phyloP scores from a whole-genome alignment of 2,113 vertebrate species.

The Jaculus jaculus region DNA sequence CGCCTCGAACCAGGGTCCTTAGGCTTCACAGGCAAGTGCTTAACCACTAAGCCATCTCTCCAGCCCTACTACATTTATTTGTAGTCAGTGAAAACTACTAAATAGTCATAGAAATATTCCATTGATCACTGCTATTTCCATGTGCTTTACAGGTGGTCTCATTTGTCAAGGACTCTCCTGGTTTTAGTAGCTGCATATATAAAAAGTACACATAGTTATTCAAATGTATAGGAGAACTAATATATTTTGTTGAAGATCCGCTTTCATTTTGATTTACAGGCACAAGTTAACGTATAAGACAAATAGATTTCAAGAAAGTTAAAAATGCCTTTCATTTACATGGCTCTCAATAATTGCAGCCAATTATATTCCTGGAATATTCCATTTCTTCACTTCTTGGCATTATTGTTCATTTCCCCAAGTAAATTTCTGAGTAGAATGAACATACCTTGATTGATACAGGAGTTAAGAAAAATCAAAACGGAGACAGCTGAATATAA shows the following conservation, averaged over 20 bases:
- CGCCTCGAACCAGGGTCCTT: too few relatives aligned
- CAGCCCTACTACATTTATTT: too few relatives aligned
- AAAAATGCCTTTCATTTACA: conserved; percentile 23
- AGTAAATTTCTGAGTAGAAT: conserved; percentile 54
- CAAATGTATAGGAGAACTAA: background rate
- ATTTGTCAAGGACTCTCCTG: conserved; percentile 10
- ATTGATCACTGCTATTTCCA: background rate
- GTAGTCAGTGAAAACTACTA: conserved; percentile 23
- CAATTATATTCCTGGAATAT: background rate
- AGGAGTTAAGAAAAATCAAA: conserved; percentile 64
- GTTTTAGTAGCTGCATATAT: conserved; percentile 28
- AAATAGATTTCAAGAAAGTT: background rate
- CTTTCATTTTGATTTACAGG: background rate
- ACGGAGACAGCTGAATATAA: conserved; percentile 66
- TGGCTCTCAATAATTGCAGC: conserved; percentile 20
- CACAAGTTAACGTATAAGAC: background rate
- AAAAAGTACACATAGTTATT: conserved; percentile 46
- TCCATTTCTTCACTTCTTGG: conserved; percentile 18
- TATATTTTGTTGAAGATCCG: conserved; percentile 3
- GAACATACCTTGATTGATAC: conserved; percentile 73
- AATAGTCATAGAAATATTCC: conserved; percentile 19
- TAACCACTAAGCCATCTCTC: too few relatives aligned
- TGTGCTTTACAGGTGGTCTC: background rate
- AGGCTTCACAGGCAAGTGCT: too few relatives aligned
- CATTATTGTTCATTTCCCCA: conserved; percentile 42